Evolutionary conservation across 1,140 invertebrate genomes (phyloP).

Genomic region (Drosophila pallidifrons): DNA sequence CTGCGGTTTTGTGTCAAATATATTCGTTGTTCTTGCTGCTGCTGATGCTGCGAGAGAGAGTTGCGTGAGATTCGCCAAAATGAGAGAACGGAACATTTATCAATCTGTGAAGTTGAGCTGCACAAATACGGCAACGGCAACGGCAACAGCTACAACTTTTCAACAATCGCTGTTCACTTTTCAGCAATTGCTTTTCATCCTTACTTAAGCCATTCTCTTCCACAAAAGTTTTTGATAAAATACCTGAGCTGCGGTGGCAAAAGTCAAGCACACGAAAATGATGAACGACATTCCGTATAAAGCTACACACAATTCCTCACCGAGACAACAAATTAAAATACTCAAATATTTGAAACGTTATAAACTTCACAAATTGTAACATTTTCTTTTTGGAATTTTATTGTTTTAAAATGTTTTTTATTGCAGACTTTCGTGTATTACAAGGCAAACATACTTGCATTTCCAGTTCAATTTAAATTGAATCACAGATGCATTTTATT

Average conservation of each 20-base stretch:
- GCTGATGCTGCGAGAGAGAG: not conserved
- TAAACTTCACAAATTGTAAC: too few relatives aligned
- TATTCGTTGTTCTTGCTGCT: slow-evolving; percentile 35
- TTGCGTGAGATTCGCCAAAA: slow-evolving; percentile 52
- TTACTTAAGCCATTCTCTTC: not conserved
- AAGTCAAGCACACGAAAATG: slow-evolving; percentile 22
- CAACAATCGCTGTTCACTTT: slow-evolving; percentile 50
- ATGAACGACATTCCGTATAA: slow-evolving; percentile 5
- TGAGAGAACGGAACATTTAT: slow-evolving; percentile 37
- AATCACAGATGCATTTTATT: slow-evolving; percentile 41
- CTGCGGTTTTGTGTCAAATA: slow-evolving; percentile 71
- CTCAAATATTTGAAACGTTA: too few relatives aligned
- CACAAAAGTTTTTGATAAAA: slow-evolving; percentile 1
- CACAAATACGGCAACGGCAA: slow-evolving; percentile 25
- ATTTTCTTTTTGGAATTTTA: not conserved
- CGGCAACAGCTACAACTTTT: slow-evolving; percentile 39
- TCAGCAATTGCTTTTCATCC: slow-evolving; percentile 50
- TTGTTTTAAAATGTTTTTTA: not conserved
- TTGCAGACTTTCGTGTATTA: not conserved
- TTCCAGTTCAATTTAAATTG: slow-evolving; percentile 26
- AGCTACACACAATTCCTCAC: too few relatives aligned
- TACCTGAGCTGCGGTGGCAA: not conserved
- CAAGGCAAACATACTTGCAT: slow-evolving; percentile 9
- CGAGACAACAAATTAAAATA: too few relatives aligned
- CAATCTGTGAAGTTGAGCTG: slow-evolving; percentile 42